Evolutionary conservation across 2,113 vertebrate genomes (phyloP).

Genomic region (Gnathonemus longibarbis): DNA sequence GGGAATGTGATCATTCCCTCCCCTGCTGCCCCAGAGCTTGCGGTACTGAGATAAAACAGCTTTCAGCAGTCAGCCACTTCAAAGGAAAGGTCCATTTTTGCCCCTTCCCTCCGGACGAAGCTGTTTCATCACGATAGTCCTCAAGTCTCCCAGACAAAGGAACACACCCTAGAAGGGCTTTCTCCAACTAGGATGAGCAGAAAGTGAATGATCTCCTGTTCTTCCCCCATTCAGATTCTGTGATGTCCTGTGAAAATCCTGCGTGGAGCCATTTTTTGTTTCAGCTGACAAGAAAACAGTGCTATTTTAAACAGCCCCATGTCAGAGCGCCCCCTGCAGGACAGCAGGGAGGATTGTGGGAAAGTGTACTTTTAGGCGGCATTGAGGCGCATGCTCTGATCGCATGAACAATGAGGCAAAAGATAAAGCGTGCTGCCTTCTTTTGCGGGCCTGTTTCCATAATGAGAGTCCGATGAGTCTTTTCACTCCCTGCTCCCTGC

Average conservation of each 20-base stretch:
- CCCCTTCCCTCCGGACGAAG: not conserved
- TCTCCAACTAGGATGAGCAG: not conserved
- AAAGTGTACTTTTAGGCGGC: not conserved
- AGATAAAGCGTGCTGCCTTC: not conserved
- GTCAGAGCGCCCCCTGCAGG: not conserved
- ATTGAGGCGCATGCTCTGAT: not conserved
- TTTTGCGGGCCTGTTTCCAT: not conserved
- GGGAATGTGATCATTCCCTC: not conserved
- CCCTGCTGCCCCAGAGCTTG: not conserved
- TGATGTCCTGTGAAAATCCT: not conserved
- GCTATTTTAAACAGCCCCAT: not conserved
- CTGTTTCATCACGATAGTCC: no score
- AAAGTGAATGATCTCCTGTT: not conserved
- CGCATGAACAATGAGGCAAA: not conserved
- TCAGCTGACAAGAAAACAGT: not conserved
- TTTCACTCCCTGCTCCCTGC: not conserved
- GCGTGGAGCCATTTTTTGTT: not conserved
- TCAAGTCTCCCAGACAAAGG: not conserved
- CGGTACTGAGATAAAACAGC: not conserved
- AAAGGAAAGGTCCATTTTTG: not conserved
- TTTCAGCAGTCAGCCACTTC: not conserved
- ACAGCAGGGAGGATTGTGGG: not conserved
- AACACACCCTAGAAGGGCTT: not conserved
- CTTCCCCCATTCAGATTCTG: not conserved
- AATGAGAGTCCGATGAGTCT: not conserved